phyloP scores from a whole-genome alignment of 2,888 invertebrate genomes.

The Cerastis rubricosa region DNA sequence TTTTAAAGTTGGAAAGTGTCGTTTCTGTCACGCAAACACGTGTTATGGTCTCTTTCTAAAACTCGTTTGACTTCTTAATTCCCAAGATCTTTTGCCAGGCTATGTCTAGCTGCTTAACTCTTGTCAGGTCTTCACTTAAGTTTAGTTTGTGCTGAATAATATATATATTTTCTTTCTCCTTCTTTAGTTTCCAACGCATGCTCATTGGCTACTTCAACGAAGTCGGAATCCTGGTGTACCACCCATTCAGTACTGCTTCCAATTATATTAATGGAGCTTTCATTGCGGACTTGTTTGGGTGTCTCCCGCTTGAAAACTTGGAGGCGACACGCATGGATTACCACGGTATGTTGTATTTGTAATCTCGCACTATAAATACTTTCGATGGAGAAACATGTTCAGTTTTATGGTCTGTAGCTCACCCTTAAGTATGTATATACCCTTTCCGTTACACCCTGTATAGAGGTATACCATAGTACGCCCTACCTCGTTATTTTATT shows the following conservation, averaged over 20 bases:
- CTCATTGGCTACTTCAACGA: constrained; percentile 82
- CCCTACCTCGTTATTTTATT: background rate
- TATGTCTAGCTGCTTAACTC: background rate
- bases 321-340: constrained; percentile 71
- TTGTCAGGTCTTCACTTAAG: background rate
- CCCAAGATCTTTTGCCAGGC: background rate
- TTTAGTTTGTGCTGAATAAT: background rate
- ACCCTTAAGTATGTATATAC: too few relatives aligned
- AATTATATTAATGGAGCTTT: constrained; percentile 82
- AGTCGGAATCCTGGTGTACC: constrained; percentile 80
- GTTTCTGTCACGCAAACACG: background rate
- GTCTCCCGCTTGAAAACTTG: constrained; percentile 78
- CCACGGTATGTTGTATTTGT: constrained; percentile 63
- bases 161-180: background rate
- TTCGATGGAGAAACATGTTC: too few relatives aligned
- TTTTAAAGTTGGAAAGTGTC: background rate
- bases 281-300: constrained; percentile 77
- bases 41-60: background rate
- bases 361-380: background rate
- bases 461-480: background rate
- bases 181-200: constrained; percentile 78
- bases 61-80: background rate
- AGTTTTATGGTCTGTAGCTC: too few relatives aligned
- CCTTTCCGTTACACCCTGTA: too few relatives aligned
- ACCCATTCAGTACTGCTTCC: constrained; percentile 82